Conservation (phyloP, 2,888 invertebrate genomes). For the Sarcophaga rosellei region DNA sequence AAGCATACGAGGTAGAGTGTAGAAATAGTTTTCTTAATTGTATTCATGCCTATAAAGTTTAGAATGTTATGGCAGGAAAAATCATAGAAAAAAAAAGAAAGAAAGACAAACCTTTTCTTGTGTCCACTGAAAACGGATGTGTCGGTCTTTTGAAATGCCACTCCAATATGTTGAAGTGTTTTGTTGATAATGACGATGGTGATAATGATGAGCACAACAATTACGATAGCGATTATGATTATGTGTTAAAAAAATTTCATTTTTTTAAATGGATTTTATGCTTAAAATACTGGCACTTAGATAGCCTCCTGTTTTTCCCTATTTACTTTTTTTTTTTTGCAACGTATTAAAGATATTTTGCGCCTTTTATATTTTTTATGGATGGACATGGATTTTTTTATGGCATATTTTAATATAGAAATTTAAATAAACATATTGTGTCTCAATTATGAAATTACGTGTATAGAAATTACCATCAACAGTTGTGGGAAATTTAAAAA, state of each 20-base stretch:
- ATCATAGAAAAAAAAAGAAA: background rate
- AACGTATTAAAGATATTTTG: too few species aligned
- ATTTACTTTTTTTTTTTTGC: too few species aligned
- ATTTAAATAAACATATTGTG: too few species aligned
- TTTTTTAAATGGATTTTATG: slow-evolving; percentile 24
- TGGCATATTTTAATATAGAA: too few species aligned
- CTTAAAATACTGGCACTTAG: slow-evolving; percentile 9
- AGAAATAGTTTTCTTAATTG: slow-evolving; percentile 16
- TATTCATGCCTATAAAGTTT: slow-evolving; percentile 32
- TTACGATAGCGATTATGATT: background rate
- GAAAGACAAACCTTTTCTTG: slow-evolving; percentile 51
- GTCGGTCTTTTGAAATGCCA: slow-evolving; percentile 67
- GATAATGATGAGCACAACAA: background rate
- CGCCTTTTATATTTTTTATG: too few species aligned
- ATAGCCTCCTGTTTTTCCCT: slow-evolving; percentile 27
- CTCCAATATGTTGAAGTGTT: slow-evolving; percentile 57
- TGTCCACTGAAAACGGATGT: slow-evolving; percentile 66
- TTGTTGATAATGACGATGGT: slow-evolving; percentile 46
- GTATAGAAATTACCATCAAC: too few species aligned
- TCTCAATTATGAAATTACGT: too few species aligned
- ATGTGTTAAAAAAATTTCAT: background rate
- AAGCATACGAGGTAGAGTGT: background rate
- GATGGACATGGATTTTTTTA: too few species aligned
- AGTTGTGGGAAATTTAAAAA: too few species aligned
- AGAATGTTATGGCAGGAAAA: slow-evolving; percentile 35